Conservation (phyloP, 2,113 vertebrate genomes). For the Shinisaurus crocodilurus region DNA sequence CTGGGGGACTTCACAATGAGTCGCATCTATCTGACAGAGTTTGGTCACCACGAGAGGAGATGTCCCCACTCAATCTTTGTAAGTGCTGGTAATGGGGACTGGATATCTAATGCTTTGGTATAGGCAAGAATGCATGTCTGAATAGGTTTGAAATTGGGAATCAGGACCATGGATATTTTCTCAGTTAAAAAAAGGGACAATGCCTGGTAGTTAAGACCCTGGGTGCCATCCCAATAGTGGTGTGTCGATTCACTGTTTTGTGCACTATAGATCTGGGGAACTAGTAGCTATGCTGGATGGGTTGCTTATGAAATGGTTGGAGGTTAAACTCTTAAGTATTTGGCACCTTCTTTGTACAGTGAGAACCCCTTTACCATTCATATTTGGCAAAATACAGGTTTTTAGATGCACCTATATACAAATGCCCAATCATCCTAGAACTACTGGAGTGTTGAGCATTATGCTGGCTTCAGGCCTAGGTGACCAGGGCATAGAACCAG, state of each 20-base stretch:
- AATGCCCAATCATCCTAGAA: background rate
- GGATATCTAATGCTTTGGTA: background rate
- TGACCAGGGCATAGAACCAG: background rate
- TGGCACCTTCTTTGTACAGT: background rate
- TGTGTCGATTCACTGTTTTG: background rate
- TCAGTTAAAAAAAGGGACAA: background rate
- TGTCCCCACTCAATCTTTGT: slow-evolving; percentile 81
- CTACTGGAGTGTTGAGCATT: background rate
- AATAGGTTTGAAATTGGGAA: background rate
- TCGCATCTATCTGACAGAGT: slow-evolving; percentile 70
- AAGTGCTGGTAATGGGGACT: slow-evolving; percentile 51
- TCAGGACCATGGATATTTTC: background rate
- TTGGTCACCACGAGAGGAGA: slow-evolving; percentile 77
- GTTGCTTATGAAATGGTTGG: background rate
- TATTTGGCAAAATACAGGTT: background rate
- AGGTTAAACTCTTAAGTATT: background rate
- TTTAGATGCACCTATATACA: background rate
- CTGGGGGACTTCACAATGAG: slow-evolving; percentile 75
- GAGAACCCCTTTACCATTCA: background rate
- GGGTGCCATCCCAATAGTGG: background rate
- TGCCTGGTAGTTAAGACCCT: background rate
- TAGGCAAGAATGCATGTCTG: background rate
- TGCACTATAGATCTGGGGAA: background rate
- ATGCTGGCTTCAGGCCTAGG: background rate
- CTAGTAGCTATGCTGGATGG: background rate